phyloP scores from a whole-genome alignment of 2,113 vertebrate species.

The Channa argus region DNA sequence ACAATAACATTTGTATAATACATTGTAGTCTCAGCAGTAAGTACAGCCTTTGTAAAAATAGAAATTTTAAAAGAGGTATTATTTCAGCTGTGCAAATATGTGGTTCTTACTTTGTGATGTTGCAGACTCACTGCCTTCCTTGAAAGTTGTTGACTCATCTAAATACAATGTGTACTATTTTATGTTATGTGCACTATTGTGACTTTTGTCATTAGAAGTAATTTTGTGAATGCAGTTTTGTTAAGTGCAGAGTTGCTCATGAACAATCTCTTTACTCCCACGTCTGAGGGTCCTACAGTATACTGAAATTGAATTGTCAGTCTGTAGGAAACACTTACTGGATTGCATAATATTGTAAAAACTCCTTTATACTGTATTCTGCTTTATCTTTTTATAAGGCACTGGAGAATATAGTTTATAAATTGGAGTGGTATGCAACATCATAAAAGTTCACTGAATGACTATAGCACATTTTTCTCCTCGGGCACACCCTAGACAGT shows the following conservation, averaged over 20 bases:
- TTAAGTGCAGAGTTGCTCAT: constrained; percentile 6
- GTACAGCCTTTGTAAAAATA: too few relatives aligned
- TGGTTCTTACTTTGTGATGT: background rate
- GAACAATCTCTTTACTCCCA: background rate
- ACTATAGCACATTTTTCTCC: constrained; percentile 16
- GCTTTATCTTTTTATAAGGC: constrained; percentile 1
- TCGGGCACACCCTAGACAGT: background rate
- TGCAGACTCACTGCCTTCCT: too few relatives aligned
- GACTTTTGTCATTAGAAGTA: constrained; percentile 5
- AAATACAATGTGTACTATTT: too few relatives aligned
- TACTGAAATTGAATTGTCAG: constrained; percentile 16
- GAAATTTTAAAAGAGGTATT: too few relatives aligned
- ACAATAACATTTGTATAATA: too few relatives aligned
- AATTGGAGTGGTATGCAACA: background rate
- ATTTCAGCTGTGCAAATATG: too few relatives aligned
- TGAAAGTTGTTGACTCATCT: too few relatives aligned
- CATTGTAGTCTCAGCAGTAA: too few relatives aligned
- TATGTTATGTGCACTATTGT: constrained; percentile 1
- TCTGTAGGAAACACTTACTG: background rate
- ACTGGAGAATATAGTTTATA: background rate
- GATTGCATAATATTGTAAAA: constrained; percentile 1
- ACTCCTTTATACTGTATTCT: background rate
- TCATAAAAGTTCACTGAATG: constrained; percentile 11
- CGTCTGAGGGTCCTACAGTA: background rate
- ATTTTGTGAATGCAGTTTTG: constrained; percentile 5